Conservation (phyloP, 35 echinoderm and acorn worm genomes). For the Apostichopus parvimensis region DNA sequence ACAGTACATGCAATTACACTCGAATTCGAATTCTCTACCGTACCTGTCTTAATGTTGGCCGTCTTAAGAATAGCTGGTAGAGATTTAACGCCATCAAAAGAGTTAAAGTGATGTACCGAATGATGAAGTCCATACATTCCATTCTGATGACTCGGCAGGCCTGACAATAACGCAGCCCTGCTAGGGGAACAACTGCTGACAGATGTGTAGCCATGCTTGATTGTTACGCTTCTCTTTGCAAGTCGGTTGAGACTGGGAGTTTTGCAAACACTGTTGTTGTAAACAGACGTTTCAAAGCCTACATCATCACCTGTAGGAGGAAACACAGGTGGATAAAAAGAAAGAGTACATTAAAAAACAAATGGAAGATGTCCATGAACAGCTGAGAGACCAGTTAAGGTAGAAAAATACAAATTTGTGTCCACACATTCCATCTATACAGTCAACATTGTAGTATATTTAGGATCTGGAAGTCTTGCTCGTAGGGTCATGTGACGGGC, state of each 20-base stretch:
- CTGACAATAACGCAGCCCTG: slow-evolving; percentile 76
- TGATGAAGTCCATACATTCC: slow-evolving; percentile 86
- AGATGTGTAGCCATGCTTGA: slow-evolving; percentile 79
- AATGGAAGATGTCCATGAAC: too few species aligned
- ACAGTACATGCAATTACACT: too few species aligned
- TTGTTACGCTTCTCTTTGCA: slow-evolving; percentile 70
- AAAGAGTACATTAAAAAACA: too few species aligned
- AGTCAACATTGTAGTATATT: too few species aligned
- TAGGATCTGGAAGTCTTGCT: too few species aligned
- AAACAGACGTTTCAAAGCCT: slow-evolving; percentile 79
- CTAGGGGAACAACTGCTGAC: slow-evolving; percentile 98
- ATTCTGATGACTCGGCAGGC: slow-evolving; percentile 89
- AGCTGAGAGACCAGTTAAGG: too few species aligned
- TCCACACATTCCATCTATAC: too few species aligned
- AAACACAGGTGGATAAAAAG: too few species aligned
- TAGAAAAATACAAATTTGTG: too few species aligned
- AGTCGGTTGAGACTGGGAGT: slow-evolving; percentile 76
- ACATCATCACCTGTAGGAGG: slow-evolving; percentile 75
- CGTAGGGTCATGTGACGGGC: too few species aligned
- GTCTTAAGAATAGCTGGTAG: slow-evolving; percentile 72
- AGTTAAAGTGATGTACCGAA: slow-evolving; percentile 75
- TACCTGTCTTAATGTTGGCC: slow-evolving; percentile 76
- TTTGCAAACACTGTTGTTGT: slow-evolving; percentile 87
- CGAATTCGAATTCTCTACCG: neutral
- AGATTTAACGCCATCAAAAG: slow-evolving; percentile 83